phyloP scores from a whole-genome alignment of 2,113 vertebrate species.

The Neodontobutis hainanensis region DNA sequence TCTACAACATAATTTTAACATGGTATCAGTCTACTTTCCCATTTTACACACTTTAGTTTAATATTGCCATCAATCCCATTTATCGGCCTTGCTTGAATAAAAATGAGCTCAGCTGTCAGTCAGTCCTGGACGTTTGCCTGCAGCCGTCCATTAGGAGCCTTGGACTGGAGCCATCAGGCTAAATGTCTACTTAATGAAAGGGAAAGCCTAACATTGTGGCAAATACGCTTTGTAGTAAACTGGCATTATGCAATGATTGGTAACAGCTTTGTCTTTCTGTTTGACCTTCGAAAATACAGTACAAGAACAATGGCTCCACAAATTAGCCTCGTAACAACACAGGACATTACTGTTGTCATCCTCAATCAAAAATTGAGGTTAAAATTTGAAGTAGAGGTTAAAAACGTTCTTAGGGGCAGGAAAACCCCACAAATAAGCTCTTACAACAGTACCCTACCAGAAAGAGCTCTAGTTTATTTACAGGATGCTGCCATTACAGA shows the following conservation, averaged over 20 bases:
- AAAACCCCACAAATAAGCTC: too few relatives aligned
- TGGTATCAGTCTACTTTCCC: neutral
- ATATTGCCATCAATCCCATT: conserved; percentile 2
- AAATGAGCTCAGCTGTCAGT: conserved; percentile 3
- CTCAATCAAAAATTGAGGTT: too few relatives aligned
- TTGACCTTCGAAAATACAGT: neutral
- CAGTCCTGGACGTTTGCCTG: neutral
- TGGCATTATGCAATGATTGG: conserved; percentile 9
- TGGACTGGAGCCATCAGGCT: conserved; percentile 5
- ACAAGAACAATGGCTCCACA: neutral
- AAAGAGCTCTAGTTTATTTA: too few relatives aligned
- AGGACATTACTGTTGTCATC: too few relatives aligned
- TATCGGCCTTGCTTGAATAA: neutral
- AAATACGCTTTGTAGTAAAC: neutral
- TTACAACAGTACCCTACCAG: too few relatives aligned
- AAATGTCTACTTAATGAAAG: conserved; percentile 12
- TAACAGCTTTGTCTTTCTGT: conserved; percentile 13
- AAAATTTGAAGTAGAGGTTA: too few relatives aligned
- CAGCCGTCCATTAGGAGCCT: conserved; percentile 9
- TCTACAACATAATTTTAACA: too few relatives aligned
- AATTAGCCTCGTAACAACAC: conserved; percentile 9
- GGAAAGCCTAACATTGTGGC: conserved; percentile 7
- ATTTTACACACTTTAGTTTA: neutral
- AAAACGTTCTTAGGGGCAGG: too few relatives aligned
- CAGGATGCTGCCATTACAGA: neutral